phyloP scores from a whole-genome alignment of 2,888 invertebrate genomes.

The Oxyteleia sp. region DNA sequence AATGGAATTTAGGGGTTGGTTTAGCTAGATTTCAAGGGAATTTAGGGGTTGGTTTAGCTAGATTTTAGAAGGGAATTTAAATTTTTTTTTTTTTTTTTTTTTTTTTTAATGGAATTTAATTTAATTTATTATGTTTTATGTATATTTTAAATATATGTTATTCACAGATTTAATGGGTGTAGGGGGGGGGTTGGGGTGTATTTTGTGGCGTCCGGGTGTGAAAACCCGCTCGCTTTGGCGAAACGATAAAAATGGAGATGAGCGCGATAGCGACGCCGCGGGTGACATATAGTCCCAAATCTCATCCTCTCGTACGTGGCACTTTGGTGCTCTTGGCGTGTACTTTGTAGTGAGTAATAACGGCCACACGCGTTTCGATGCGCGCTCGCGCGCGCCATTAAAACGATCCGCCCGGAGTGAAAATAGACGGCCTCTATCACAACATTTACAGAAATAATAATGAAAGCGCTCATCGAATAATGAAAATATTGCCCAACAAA shows the following conservation, averaged over 20 bases:
- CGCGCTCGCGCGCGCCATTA: neutral
- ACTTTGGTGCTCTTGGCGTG: constrained; percentile 47
- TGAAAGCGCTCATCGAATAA: constrained; percentile 42
- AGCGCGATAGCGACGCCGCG: constrained; percentile 52
- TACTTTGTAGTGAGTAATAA: constrained; percentile 44
- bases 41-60: too few relatives aligned
- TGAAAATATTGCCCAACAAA: constrained; percentile 62
- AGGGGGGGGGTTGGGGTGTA: too few relatives aligned
- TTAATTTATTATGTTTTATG: too few relatives aligned
- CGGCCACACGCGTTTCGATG: constrained; percentile 44
- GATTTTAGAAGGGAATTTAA: too few relatives aligned
- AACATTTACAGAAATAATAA: constrained; percentile 68
- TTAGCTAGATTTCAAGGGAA: too few relatives aligned
- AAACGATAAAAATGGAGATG: constrained; percentile 72
- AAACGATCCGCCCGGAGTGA: constrained; percentile 7
- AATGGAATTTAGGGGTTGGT: too few relatives aligned
- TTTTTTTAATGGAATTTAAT: too few relatives aligned
- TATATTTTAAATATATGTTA: too few relatives aligned
- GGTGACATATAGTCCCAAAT: constrained; percentile 53
- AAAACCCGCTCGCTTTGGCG: constrained; percentile 42
- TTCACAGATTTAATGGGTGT: too few relatives aligned
- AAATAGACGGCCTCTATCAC: constrained; percentile 60
- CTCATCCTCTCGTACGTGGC: constrained; percentile 37
- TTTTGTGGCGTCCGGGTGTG: constrained; percentile 50
- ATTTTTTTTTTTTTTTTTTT: too few relatives aligned